Conservation (phyloP, 2,888 invertebrate genomes). For the Cryptophagus acutangulus region DNA sequence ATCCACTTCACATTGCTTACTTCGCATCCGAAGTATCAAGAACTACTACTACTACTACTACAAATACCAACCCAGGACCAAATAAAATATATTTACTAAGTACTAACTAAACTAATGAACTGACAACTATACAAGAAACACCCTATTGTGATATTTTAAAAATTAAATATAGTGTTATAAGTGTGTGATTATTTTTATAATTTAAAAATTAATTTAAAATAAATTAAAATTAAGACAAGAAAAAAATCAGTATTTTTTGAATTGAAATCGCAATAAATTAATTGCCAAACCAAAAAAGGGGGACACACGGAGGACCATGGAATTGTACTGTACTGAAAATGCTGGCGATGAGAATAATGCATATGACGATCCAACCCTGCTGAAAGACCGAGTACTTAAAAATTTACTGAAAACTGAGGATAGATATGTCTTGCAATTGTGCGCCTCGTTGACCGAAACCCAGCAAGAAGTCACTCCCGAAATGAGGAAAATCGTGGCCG, state of each 20-base stretch:
- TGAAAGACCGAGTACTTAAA: constrained; percentile 70
- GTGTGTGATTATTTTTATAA: constrained; percentile 17
- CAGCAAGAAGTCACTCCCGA: constrained; percentile 85
- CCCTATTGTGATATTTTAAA: constrained; percentile 17
- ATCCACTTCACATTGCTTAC: too few species aligned
- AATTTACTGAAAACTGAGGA: constrained; percentile 83
- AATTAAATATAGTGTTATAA: constrained; percentile 18
- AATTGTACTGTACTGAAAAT: constrained; percentile 45
- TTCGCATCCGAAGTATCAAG: too few species aligned
- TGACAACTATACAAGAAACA: constrained; percentile 18
- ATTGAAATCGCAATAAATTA: too few species aligned
- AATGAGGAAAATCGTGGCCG: constrained; percentile 88
- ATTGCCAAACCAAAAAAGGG: too few species aligned
- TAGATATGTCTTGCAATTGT: constrained; percentile 63
- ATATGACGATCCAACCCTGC: constrained; percentile 65
- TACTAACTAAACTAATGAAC: constrained; percentile 17
- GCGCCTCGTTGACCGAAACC: constrained; percentile 69
- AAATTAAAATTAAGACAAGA: not conserved
- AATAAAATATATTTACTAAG: too few species aligned
- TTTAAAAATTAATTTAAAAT: constrained; percentile 6
- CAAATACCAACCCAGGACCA: too few species aligned
- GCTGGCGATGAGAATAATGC: constrained; percentile 41
- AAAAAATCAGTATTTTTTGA: constrained; percentile 3
- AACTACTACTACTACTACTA: too few species aligned
- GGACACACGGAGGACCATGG: constrained; percentile 39